Percentiles rank a stretch among this genome's conserved stretches.
These are phyloP conservation scores for Sturnus vulgaris DNA, from an alignment of 2,113 vertebrate species.

Conservation along the genomic window DNA sequence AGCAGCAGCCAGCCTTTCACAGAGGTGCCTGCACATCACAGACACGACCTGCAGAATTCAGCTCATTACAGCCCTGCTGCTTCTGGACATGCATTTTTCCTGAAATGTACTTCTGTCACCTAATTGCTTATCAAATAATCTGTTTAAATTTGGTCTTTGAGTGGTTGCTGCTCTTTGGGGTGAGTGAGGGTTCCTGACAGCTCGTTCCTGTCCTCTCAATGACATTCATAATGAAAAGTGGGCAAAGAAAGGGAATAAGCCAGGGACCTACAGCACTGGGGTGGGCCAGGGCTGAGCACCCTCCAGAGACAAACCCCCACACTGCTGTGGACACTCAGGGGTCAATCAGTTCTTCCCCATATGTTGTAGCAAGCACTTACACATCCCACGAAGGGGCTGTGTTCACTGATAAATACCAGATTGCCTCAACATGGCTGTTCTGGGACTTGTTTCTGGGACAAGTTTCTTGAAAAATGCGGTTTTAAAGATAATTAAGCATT, in stretches of 20 bases:
- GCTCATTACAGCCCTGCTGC: background rate
- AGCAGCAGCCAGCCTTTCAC: background rate
- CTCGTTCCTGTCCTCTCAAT: background rate
- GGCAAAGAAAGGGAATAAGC: background rate
- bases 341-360: background rate
- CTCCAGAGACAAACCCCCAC: background rate
- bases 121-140: background rate
- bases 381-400: background rate
- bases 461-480: constrained; percentile 47
- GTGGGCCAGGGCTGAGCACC: background rate
- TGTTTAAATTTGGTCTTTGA: background rate
- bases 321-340: background rate
- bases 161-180: background rate
- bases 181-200: background rate
- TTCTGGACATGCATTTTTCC: background rate
- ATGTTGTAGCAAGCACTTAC: background rate
- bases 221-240: background rate
- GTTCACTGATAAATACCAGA: constrained; percentile 51
- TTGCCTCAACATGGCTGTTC: constrained; percentile 10
- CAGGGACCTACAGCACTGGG: background rate
- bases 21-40: background rate
- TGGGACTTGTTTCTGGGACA: background rate
- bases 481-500: constrained; percentile 60
- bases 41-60: background rate
- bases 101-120: background rate